Percentiles rank a stretch among this genome's conserved stretches.
These are phyloP conservation scores for Rousettus leschenaultii DNA, from an alignment of 2,113 vertebrate species.

Conservation along the genomic window DNA sequence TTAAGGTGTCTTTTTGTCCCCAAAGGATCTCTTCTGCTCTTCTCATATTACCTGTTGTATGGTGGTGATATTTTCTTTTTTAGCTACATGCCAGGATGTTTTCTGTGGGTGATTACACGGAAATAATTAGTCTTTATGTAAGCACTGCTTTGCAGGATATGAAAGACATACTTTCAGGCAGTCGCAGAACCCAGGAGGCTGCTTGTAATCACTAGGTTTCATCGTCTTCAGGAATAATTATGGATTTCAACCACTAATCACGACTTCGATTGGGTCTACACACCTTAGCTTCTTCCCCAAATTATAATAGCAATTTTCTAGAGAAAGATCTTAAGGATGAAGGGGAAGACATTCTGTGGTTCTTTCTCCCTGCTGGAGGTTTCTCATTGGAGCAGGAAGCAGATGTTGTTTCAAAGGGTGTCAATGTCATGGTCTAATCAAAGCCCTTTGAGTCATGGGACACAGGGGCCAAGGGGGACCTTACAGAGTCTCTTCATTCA, in stretches of 20 bases:
- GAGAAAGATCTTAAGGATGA: slow-evolving; percentile 16
- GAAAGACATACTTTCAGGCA: slow-evolving; percentile 33
- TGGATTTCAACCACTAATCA: slow-evolving; percentile 32
- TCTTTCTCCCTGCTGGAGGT: neutral
- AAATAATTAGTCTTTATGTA: slow-evolving; percentile 55
- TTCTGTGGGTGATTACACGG: neutral
- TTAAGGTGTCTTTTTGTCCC: neutral
- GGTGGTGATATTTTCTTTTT: slow-evolving; percentile 4
- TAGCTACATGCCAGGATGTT: neutral
- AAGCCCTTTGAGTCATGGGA: neutral
- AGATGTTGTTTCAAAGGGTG: neutral
- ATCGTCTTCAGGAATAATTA: slow-evolving; percentile 20
- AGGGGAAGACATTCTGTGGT: neutral
- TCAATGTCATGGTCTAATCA: neutral
- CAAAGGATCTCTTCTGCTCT: neutral
- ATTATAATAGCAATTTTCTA: neutral
- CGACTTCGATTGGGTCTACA: neutral
- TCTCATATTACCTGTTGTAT: neutral
- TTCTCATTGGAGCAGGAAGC: neutral
- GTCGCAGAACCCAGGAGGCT: neutral
- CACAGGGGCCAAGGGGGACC: neutral
- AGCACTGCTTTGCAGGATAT: slow-evolving; percentile 1
- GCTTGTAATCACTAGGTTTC: neutral
- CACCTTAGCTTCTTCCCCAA: neutral
- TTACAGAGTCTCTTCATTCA: neutral